Percentiles rank a stretch among this genome's conserved stretches.
Conservation (phyloP, 2,888 invertebrate genomes). For the Sinhomidia bicolor region DNA sequence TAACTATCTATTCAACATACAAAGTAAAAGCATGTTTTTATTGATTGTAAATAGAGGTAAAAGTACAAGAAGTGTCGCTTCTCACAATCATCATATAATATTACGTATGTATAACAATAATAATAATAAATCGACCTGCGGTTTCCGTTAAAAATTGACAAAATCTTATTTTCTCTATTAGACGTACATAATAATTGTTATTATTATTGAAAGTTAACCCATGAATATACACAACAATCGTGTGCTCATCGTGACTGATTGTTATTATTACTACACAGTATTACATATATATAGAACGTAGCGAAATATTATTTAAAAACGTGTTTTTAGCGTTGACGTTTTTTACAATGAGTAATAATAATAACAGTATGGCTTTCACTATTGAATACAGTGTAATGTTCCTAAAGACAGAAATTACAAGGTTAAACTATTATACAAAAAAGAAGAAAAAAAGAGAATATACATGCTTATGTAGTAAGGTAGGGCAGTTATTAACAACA, state of each 20-base stretch:
- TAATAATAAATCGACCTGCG: slow-evolving; percentile 19
- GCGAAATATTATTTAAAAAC: no score
- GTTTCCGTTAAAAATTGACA: slow-evolving; percentile 27
- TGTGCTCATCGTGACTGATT: no score
- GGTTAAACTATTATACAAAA: slow-evolving; percentile 31
- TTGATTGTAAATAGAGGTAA: slow-evolving; percentile 18
- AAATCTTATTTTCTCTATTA: not conserved
- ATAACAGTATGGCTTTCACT: slow-evolving; percentile 8
- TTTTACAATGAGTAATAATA: not conserved
- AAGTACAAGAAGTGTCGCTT: not conserved
- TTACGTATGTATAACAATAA: not conserved
- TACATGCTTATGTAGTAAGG: no score
- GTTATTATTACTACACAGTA: no score
- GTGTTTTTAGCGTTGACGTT: no score
- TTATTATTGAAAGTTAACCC: not conserved
- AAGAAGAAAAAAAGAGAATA: slow-evolving; percentile 3
- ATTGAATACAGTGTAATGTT: not conserved
- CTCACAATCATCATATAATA: no score
- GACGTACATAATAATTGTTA: not conserved
- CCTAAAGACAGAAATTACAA: slow-evolving; percentile 12
- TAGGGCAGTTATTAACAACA: not conserved
- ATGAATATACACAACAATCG: no score
- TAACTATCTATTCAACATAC: no score
- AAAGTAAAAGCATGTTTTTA: slow-evolving; percentile 43
- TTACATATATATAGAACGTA: no score